A percentile compares a stretch with the other conserved stretches of the same genome.
Conservation (phyloP, 1,140 invertebrate genomes). For the Asobara japonica region DNA sequence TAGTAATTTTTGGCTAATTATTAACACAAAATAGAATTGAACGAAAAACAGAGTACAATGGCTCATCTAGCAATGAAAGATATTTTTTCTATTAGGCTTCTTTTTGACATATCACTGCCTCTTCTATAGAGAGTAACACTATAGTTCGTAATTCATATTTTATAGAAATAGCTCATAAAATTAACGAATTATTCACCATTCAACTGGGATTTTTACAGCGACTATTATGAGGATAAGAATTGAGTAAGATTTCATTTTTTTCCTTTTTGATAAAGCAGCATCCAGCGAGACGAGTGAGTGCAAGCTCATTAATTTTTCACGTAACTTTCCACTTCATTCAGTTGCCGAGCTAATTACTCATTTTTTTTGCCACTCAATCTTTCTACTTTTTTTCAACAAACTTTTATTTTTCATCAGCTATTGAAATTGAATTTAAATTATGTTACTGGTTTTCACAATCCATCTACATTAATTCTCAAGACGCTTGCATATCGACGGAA, state of each 20-base stretch:
- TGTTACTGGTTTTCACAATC: background rate
- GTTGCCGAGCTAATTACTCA: background rate
- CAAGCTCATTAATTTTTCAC: background rate
- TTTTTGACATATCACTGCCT: too few species aligned
- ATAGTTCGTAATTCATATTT: too few species aligned
- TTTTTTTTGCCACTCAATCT: conserved; percentile 1
- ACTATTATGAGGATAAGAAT: background rate
- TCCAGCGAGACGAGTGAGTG: background rate
- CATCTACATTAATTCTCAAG: too few species aligned
- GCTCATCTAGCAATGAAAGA: too few species aligned
- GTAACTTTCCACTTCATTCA: background rate
- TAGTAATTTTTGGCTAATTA: too few species aligned
- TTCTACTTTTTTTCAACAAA: background rate
- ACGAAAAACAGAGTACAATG: too few species aligned
- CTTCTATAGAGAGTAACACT: too few species aligned
- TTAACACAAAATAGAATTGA: too few species aligned
- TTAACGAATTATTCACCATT: too few species aligned
- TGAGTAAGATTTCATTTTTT: background rate
- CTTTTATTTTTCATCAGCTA: background rate
- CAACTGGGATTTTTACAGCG: background rate
- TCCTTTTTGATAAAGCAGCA: background rate
- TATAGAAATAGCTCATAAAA: too few species aligned
- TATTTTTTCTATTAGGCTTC: too few species aligned
- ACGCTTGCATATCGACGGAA: too few species aligned
- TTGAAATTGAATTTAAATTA: background rate